Evolutionary conservation across 2,888 invertebrate genomes (phyloP).

Genomic region (Neoascia interrupta): DNA sequence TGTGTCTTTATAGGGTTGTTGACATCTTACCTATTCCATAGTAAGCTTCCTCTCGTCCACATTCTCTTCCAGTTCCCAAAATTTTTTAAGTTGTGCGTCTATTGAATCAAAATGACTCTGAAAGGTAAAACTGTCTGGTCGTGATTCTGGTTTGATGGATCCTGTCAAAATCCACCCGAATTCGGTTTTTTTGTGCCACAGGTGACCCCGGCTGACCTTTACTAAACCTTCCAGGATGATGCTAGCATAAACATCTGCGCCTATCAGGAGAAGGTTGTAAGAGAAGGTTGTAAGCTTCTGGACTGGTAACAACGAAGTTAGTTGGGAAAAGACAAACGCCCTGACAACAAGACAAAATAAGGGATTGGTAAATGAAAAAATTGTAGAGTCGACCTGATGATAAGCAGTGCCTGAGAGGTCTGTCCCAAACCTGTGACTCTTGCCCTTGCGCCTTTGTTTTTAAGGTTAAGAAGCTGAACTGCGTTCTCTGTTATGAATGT

Average conservation of each 20-base stretch:
- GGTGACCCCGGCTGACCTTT: background rate
- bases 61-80: background rate
- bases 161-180: background rate
- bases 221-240: background rate
- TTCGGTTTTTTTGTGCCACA: background rate
- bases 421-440: background rate
- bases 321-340: background rate
- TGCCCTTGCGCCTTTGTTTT: background rate
- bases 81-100: background rate
- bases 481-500: background rate
- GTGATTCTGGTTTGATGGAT: background rate
- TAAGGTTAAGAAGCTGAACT: background rate
- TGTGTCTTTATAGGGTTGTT: background rate
- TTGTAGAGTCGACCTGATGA: background rate
- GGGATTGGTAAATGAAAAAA: background rate
- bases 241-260: background rate
- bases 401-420: background rate
- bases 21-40: background rate
- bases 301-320: background rate
- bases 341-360: background rate
- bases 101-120: background rate
- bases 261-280: too few relatives aligned
- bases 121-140: too few relatives aligned
- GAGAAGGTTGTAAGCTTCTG: background rate
- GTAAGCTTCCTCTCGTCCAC: background rate